Conservation (phyloP, 2,113 vertebrate species). For the Scatophagus argus region DNA sequence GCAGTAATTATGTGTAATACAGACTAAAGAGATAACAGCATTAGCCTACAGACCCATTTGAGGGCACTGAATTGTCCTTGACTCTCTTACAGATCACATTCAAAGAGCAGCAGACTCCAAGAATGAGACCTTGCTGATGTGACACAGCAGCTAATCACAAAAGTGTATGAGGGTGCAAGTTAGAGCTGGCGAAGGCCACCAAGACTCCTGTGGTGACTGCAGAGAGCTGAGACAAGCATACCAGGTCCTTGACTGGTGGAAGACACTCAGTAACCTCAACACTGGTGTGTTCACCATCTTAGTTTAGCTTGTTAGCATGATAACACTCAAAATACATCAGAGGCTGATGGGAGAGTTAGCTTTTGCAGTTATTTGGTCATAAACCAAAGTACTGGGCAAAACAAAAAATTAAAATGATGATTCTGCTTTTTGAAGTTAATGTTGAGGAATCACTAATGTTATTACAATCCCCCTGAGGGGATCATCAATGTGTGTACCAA, state of each 20-base stretch:
- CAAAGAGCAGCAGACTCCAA: constrained; percentile 39
- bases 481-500: neutral
- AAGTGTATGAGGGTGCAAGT: constrained; percentile 60
- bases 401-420: neutral
- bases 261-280: constrained; percentile 13
- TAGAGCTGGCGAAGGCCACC: constrained; percentile 59
- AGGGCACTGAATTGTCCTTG: constrained; percentile 60
- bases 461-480: too few species aligned
- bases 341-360: too few species aligned
- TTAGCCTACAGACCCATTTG: constrained; percentile 54
- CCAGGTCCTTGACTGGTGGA: constrained; percentile 43
- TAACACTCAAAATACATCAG: neutral
- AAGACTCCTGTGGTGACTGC: constrained; percentile 32
- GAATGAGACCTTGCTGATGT: constrained; percentile 66
- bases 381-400: neutral
- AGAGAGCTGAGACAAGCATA: constrained; percentile 43
- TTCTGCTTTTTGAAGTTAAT: neutral
- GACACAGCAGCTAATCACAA: constrained; percentile 64
- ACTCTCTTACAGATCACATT: constrained; percentile 45
- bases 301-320: neutral
- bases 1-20: constrained; percentile 62
- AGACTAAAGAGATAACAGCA: constrained; percentile 59
- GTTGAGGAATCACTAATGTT: too few species aligned
- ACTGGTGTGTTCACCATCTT: neutral
- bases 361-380: neutral